Conservation (phyloP, 2,797 vertebrate genomes). For the Steatocranus sp. region DNA sequence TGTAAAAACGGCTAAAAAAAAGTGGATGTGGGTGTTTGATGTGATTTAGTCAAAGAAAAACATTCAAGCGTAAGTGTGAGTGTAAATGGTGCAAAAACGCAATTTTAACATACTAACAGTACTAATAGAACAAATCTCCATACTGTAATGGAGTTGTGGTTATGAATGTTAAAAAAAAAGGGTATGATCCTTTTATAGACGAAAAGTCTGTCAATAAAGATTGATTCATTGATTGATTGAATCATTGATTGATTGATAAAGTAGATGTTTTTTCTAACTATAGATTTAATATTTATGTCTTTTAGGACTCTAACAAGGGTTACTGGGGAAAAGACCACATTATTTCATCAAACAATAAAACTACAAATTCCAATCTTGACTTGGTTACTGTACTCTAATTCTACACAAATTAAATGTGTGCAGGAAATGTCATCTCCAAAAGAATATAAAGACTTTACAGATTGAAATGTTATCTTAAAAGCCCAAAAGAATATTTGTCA, state of each 20-base stretch:
- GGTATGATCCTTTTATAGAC: background rate
- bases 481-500: background rate
- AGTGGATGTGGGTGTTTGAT: background rate
- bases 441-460: background rate
- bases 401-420: background rate
- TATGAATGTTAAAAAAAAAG: rapidly evolving
- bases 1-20: background rate
- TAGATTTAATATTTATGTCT: background rate
- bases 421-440: background rate
- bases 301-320: background rate
- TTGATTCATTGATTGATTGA: background rate
- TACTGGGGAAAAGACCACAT: background rate
- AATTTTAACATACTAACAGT: background rate
- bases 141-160: background rate
- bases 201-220: background rate
- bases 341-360: background rate
- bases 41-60: background rate
- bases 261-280: background rate
- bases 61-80: background rate
- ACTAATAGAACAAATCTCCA: background rate
- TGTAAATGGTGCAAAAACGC: background rate
- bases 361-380: background rate
- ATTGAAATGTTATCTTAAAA: background rate
- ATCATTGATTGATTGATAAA: background rate
- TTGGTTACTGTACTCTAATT: background rate